Percentiles rank a stretch among this genome's conserved stretches.
Conservation (phyloP, 2,797 vertebrate genomes). For the Lutjanus argentimaculatus region DNA sequence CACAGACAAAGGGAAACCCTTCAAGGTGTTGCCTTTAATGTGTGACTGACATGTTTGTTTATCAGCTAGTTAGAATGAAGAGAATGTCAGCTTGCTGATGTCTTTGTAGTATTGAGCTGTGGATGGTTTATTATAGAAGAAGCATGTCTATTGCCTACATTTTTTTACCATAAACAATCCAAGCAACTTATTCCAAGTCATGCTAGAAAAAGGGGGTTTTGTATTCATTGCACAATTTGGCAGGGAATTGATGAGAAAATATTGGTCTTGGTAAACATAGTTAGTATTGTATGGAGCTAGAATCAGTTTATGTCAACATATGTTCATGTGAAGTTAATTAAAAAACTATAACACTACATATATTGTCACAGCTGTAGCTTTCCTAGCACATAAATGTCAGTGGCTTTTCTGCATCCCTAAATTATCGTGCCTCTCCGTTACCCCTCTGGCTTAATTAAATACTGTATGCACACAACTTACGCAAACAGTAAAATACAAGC, state of each 20-base stretch:
- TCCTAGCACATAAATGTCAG: background rate
- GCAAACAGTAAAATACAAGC: background rate
- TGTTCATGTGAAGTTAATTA: conserved; percentile 3
- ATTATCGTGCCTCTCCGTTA: background rate
- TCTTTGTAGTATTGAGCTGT: background rate
- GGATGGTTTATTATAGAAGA: background rate
- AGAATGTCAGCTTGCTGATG: background rate
- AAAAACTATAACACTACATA: background rate
- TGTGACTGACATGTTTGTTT: background rate
- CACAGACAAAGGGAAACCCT: background rate
- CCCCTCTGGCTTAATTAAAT: conserved; percentile 2
- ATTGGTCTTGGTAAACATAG: background rate
- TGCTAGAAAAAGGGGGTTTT: background rate
- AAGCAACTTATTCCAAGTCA: background rate
- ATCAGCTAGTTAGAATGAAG: conserved; percentile 3
- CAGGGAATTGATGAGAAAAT: background rate
- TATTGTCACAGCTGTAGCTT: background rate
- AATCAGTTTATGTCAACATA: background rate
- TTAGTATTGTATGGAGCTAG: background rate
- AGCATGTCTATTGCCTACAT: background rate
- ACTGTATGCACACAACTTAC: conserved; percentile 3
- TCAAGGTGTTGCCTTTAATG: background rate
- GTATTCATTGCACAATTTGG: background rate
- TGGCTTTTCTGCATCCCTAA: background rate
- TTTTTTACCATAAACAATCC: background rate